Conservation (phyloP, 2,888 invertebrate genomes). For the Sphecodes monilicornis region DNA sequence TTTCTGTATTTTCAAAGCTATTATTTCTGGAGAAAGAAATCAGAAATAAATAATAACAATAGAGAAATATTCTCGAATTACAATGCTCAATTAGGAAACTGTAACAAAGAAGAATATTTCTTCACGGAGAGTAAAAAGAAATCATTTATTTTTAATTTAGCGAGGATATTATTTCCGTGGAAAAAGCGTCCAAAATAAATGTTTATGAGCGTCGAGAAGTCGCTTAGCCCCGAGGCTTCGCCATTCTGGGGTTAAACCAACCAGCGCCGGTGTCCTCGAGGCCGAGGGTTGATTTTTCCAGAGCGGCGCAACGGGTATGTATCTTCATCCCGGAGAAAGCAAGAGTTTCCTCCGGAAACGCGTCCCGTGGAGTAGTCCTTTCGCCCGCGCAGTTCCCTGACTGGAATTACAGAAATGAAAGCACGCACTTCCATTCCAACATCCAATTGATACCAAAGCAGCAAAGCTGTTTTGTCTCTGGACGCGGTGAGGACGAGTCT, state of each 20-base stretch:
- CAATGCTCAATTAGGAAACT: background rate
- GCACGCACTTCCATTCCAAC: constrained; percentile 40
- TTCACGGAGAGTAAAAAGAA: background rate
- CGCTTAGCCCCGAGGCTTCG: background rate
- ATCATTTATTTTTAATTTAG: background rate
- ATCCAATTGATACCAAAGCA: constrained; percentile 47
- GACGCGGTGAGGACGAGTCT: constrained; percentile 20
- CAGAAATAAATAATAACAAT: background rate
- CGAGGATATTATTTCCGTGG: background rate
- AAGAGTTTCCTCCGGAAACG: constrained; percentile 9
- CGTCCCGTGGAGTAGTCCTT: background rate
- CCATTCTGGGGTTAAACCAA: background rate
- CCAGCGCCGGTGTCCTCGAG: background rate
- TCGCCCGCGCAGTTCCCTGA: constrained; percentile 9
- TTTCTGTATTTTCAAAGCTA: background rate
- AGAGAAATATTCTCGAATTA: background rate
- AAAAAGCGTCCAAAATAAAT: background rate
- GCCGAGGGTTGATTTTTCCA: constrained; percentile 7
- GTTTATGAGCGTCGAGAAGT: background rate
- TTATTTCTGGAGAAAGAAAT: background rate
- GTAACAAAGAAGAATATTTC: background rate
- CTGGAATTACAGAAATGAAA: constrained; percentile 60
- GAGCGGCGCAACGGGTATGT: background rate
- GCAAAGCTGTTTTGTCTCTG: constrained; percentile 57
- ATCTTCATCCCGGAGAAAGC: constrained; percentile 11